A percentile compares a stretch with the other conserved stretches of the same genome.
Evolutionary conservation across 2,888 invertebrate species (phyloP).

Genomic region (Drosophila meridionalis): DNA sequence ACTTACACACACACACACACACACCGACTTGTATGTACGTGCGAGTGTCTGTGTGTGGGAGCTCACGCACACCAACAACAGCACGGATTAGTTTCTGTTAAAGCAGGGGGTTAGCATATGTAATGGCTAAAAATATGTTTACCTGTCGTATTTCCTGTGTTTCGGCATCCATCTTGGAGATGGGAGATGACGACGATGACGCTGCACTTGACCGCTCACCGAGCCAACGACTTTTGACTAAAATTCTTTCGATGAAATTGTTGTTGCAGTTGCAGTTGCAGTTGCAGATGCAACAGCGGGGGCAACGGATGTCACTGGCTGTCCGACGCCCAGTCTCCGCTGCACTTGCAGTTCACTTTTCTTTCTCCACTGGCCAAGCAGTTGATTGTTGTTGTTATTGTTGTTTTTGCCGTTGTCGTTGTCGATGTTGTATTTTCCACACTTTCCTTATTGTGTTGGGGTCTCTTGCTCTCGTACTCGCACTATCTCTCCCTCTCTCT

Average conservation of each 20-base stretch:
- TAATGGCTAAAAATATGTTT: constrained; percentile 62
- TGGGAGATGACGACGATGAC: constrained; percentile 42
- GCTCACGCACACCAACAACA: not conserved
- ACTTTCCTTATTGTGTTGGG: constrained; percentile 59
- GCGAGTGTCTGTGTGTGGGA: constrained; percentile 7
- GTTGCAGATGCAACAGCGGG: constrained; percentile 13
- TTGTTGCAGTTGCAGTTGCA: constrained; percentile 29
- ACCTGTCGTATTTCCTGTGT: constrained; percentile 85
- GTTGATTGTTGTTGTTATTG: constrained; percentile 44
- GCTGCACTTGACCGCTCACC: constrained; percentile 40
- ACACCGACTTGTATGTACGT: not conserved
- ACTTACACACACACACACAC: constrained; percentile 2
- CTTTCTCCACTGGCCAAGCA: constrained; percentile 60
- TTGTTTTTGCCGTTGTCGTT: constrained; percentile 34
- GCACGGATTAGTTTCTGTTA: constrained; percentile 7
- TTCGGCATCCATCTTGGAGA: constrained; percentile 82
- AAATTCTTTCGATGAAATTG: constrained; percentile 38
- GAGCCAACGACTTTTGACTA: constrained; percentile 18
- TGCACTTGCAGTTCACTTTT: constrained; percentile 73
- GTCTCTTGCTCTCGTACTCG: constrained; percentile 30
- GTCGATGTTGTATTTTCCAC: constrained; percentile 52
- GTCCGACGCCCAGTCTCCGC: constrained; percentile 77
- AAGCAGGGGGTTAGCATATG: constrained; percentile 14
- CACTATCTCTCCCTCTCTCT: constrained; percentile 11
- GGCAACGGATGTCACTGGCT: constrained; percentile 58